A percentile compares a stretch with the other conserved stretches of the same genome.
Conservation (phyloP, 2,113 vertebrate genomes). For the Anseranas semipalmata region DNA sequence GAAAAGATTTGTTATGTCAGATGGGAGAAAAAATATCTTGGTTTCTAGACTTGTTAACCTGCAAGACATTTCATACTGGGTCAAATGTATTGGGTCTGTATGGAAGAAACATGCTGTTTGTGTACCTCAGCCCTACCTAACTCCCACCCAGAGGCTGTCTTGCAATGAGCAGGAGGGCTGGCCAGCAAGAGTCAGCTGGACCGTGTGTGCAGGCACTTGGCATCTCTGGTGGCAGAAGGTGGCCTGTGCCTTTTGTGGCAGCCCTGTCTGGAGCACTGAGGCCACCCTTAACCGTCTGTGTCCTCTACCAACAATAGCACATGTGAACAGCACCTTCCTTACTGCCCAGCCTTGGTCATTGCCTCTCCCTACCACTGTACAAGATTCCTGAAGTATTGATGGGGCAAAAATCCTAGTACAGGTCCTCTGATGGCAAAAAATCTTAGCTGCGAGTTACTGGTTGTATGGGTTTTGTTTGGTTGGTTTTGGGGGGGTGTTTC, state of each 20-base stretch:
- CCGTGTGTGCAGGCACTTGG: background rate
- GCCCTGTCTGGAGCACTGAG: background rate
- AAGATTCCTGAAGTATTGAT: background rate
- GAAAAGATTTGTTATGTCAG: background rate
- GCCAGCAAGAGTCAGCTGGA: background rate
- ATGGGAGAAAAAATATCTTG: background rate
- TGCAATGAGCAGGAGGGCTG: background rate
- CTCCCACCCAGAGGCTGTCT: background rate
- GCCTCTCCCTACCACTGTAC: background rate
- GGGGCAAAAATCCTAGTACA: background rate
- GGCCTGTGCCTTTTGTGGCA: background rate
- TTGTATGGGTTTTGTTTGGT: too few species aligned
- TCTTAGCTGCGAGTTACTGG: background rate
- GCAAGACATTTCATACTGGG: background rate
- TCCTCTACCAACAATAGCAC: background rate
- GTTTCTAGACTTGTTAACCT: background rate
- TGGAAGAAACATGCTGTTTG: rapidly evolving
- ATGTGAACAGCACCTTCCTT: background rate
- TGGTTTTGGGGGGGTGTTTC: background rate
- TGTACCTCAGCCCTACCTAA: background rate
- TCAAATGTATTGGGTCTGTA: background rate
- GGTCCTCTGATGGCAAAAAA: background rate
- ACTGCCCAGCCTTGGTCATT: background rate
- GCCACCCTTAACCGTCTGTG: background rate
- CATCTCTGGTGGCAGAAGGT: background rate